These are phyloP conservation scores for Alectura lathami DNA, from an alignment of 2,113 vertebrate genomes.

Conservation along the genomic window DNA sequence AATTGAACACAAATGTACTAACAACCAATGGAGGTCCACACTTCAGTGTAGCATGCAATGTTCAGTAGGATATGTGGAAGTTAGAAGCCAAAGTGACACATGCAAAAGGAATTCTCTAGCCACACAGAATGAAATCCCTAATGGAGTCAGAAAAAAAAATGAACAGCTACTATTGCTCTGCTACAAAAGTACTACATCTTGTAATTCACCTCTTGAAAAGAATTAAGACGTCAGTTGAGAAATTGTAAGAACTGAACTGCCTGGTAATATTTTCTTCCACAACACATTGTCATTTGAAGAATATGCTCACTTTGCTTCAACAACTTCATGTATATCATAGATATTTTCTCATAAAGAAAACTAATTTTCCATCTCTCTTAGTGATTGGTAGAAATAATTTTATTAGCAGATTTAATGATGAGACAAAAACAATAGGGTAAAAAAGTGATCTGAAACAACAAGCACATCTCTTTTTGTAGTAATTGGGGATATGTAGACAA, in stretches of 20 bases:
- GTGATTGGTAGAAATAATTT: background rate
- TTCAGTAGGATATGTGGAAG: background rate
- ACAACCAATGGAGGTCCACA: background rate
- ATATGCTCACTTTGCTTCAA: background rate
- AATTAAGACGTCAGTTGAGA: background rate
- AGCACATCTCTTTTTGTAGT: background rate
- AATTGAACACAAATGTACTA: background rate
- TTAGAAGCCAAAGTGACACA: background rate
- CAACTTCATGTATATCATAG: background rate
- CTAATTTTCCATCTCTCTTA: background rate
- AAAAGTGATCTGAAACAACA: background rate
- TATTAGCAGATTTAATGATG: background rate
- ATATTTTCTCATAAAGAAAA: background rate
- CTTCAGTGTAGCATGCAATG: background rate
- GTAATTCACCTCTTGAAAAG: background rate
- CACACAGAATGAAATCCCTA: background rate
- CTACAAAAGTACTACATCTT: background rate
- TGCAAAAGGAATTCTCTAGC: background rate
- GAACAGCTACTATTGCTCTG: background rate
- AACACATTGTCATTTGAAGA: background rate
- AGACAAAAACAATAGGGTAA: background rate
- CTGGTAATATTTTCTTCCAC: background rate
- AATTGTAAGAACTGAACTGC: background rate
- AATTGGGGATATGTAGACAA: no score
- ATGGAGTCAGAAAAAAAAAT: background rate